Evolutionary conservation across 1,140 invertebrate genomes (phyloP).

Genomic region (Odontomachus brunneus): DNA sequence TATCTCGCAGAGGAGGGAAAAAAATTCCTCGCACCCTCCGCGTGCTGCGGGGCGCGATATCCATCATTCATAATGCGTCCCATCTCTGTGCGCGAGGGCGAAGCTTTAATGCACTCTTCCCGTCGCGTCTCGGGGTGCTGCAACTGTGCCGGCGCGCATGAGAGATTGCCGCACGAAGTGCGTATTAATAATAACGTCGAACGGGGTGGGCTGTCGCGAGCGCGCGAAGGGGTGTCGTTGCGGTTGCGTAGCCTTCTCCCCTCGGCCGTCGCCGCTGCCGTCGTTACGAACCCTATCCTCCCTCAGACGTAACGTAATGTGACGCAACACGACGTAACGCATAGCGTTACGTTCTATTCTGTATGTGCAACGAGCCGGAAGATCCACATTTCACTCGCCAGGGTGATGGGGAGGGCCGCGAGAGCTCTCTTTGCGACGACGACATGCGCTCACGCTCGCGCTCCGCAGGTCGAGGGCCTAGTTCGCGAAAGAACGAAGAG

Average conservation of each 20-base stretch:
- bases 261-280: neutral
- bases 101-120: slow-evolving; percentile 44
- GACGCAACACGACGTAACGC: slow-evolving; percentile 54
- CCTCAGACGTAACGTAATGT: slow-evolving; percentile 71
- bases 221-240: slow-evolving; percentile 66
- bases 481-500: too few species aligned
- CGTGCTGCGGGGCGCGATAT: neutral
- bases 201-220: slow-evolving; percentile 14
- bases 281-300: slow-evolving; percentile 65
- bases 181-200: slow-evolving; percentile 68
- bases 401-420: slow-evolving; percentile 60
- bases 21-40: neutral
- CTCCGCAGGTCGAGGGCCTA: too few species aligned
- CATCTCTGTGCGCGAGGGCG: neutral
- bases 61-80: slow-evolving; percentile 19
- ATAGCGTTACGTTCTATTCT: slow-evolving; percentile 77
- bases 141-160: slow-evolving; percentile 20
- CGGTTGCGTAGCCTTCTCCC: slow-evolving; percentile 66
- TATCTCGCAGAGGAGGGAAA: neutral
- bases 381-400: slow-evolving; percentile 82
- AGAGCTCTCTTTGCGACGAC: slow-evolving; percentile 50
- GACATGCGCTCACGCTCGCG: neutral
- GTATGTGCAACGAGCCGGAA: slow-evolving; percentile 83
- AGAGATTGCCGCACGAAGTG: slow-evolving; percentile 14
- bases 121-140: slow-evolving; percentile 1